phyloP scores from a whole-genome alignment of 2,888 invertebrate genomes.

The Baccha elongata region DNA sequence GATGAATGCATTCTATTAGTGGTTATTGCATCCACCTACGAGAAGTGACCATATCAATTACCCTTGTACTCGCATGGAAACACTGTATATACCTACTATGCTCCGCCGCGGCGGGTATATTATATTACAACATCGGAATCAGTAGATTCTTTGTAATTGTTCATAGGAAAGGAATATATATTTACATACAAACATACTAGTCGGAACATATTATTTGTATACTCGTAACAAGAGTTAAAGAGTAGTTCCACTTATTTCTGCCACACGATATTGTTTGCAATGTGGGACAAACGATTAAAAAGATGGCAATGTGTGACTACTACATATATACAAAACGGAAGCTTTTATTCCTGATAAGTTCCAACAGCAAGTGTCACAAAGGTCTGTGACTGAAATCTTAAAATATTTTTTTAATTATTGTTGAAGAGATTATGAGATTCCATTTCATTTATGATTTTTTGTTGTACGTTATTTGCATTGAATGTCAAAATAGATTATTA shows the following conservation, averaged over 20 bases:
- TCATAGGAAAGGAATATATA: not conserved
- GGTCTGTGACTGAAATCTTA: constrained; percentile 32
- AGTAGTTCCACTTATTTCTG: constrained; percentile 23
- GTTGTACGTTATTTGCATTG: not conserved
- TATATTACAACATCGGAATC: not conserved
- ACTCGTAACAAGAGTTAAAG: not conserved
- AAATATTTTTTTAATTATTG: not conserved
- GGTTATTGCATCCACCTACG: not conserved
- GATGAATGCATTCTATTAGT: not conserved
- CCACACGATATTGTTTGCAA: constrained; percentile 38
- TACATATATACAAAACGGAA: constrained; percentile 64
- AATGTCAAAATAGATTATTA: constrained; percentile 3
- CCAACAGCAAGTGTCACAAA: constrained; percentile 35
- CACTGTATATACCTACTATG: not conserved
- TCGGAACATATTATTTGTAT: not conserved
- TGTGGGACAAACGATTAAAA: constrained; percentile 32
- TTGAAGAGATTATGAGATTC: constrained; percentile 13
- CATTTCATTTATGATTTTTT: not conserved
- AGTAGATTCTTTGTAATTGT: not conserved
- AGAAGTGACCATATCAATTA: not conserved
- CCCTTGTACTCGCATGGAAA: not conserved
- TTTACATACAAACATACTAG: not conserved
- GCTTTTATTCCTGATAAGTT: constrained; percentile 58
- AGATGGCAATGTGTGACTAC: constrained; percentile 38
- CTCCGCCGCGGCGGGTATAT: not conserved